Evolutionary conservation across 2,113 vertebrate species (phyloP).

Genomic region (Rynchops niger): DNA sequence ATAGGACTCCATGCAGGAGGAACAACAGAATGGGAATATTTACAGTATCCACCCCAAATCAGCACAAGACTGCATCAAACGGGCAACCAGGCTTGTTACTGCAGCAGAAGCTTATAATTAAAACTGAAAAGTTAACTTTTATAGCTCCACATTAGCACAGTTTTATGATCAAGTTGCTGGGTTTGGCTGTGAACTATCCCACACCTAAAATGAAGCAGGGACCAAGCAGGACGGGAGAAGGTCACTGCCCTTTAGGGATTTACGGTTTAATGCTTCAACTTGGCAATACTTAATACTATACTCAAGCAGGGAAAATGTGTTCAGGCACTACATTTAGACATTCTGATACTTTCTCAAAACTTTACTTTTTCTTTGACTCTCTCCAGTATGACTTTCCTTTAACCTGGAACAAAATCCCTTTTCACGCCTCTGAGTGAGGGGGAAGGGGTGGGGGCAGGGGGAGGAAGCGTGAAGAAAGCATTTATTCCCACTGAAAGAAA

Average conservation of each 20-base stretch:
- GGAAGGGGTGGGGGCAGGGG: no score
- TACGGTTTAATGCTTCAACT: neutral
- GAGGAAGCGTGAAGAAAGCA: neutral
- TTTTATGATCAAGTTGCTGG: neutral
- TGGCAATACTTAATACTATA: neutral
- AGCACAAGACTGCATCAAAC: neutral
- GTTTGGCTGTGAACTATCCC: neutral
- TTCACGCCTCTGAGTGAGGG: neutral
- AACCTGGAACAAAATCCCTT: neutral
- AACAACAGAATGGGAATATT: neutral
- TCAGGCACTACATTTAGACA: neutral
- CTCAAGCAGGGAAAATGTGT: neutral
- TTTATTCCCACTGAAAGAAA: neutral
- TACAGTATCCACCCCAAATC: neutral
- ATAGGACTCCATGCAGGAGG: neutral
- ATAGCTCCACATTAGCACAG: neutral
- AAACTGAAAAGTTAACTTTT: neutral
- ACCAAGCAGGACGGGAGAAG: neutral
- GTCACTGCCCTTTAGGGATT: neutral
- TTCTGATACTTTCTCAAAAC: neutral
- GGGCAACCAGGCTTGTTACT: neutral
- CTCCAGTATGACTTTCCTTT: neutral
- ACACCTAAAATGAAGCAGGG: neutral
- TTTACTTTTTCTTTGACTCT: neutral
- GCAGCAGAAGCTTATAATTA: neutral